Evolutionary conservation across 2,888 invertebrate genomes (phyloP).

Genomic region (Teinopalpus imperialis): DNA sequence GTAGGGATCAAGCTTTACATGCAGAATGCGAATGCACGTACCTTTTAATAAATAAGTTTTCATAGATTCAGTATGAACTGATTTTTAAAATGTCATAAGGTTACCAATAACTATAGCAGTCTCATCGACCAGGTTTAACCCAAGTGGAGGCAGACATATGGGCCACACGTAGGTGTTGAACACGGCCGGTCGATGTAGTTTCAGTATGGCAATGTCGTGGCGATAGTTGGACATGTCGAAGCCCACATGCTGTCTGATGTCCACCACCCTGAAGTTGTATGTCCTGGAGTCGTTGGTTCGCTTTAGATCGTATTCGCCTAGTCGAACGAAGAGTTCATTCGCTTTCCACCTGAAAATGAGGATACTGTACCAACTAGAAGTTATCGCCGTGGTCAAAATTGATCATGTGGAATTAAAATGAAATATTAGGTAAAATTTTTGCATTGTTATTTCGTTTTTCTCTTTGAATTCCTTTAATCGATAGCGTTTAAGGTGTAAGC

Average conservation of each 20-base stretch:
- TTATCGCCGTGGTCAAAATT: too few species aligned
- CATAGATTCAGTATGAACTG: too few species aligned
- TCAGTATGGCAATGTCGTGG: slow-evolving; percentile 90
- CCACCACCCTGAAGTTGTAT: slow-evolving; percentile 85
- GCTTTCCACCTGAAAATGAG: slow-evolving; percentile 78
- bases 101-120: slow-evolving; percentile 69
- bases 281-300: slow-evolving; percentile 85
- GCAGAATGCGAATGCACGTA: too few species aligned
- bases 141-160: slow-evolving; percentile 89
- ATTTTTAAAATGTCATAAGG: too few species aligned
- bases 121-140: slow-evolving; percentile 82
- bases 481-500: too few species aligned
- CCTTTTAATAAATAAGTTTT: too few species aligned
- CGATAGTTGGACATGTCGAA: slow-evolving; percentile 86
- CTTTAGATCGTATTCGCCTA: slow-evolving; percentile 92
- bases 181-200: slow-evolving; percentile 83
- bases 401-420: too few species aligned
- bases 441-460: too few species aligned
- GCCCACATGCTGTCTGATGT: slow-evolving; percentile 85
- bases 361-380: too few species aligned
- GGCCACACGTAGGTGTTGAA: slow-evolving; percentile 93
- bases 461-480: too few species aligned
- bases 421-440: too few species aligned
- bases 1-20: too few species aligned
- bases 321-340: slow-evolving; percentile 84